Evolutionary conservation across 1,140 invertebrate species (phyloP), one percentile per base, ranked within the genome.

Genomic region (Parapsyche elsis): DNA sequence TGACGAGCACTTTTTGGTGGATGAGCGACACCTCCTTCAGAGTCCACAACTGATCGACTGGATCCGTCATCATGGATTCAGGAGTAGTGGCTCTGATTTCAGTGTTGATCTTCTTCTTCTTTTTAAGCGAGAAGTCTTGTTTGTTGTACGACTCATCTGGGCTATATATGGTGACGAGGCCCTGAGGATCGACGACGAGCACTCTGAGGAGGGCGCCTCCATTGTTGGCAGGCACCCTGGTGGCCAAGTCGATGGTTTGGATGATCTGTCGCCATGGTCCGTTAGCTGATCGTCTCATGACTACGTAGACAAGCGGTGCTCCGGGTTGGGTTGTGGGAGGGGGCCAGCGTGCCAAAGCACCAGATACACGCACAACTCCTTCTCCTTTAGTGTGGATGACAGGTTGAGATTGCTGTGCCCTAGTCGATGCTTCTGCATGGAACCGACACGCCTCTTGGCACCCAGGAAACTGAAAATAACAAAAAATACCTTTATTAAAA

Each of bases 1-100:
- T 93, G 10, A 94, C 94, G 74, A 94, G 84, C 80, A 92, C 91
- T 86, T 92, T 92, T 86, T 93, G 92, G 85, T 93, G 92, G 73
- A 93, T 93, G 30, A 93, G 87, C 9, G 92, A 93, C 78, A 92
- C 90, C 86, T 92, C 91, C 81, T 91, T 90, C 64, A 93, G 86
- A 0, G 88, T 89, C 92, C 92, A 93, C 77, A 88, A 87, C 70
- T 89, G 87, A 82, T 90, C 88, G 30, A 87, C 87, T 46, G 87
- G 86, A 82, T 90, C 86, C 10, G 82, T 84, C n/a, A 84, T 71
- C 12, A 84, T 88, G 4, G 88, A 90, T 81, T 88, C 89, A 70
- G 90, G 90, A 9, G 90, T 90, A 21, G 91, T 90, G 26, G 90
- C 90, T 53, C 89, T 90, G 57, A 91, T 90, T 88, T 91, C 91